Base-by-base conservation (phyloP, 2,113 vertebrate species). In the Tapirus terrestris region DNA sequence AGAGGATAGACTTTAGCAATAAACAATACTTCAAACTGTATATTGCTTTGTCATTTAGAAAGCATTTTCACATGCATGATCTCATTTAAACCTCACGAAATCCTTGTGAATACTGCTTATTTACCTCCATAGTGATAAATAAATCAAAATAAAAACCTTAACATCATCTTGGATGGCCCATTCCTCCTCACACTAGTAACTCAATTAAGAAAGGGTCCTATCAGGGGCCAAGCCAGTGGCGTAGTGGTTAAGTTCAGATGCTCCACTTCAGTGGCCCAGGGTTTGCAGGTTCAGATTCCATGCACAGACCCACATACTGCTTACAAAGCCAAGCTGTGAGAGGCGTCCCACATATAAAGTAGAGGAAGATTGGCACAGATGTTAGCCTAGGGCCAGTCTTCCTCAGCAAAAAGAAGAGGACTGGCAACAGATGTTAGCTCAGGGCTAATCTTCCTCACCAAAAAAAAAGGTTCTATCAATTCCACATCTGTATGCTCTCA, bases 141-240 rank as follows among this genome's bases (percentile, higher is more conserved):
- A 96, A 89, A 76, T 93, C 75, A 90, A 94, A 75, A 94, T 84
- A 92, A 92, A 94, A 96, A 43, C 21, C 6, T 25, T 91, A 70
- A 91, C 31, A 84, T 91, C 94, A 94, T 53, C 63, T 89, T 11
- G 6, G n/a, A 95, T 88, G 63, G 58, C 1, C 29, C 43, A 88
- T 11, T 84, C n/a, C n/a, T 56, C 63, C n/a, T 95, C 58, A 88
- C 17, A n/a, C 36, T 73, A 82, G 51, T 25, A 95, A 65, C 39
- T 89, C 60, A 81, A 45, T 86, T 75, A 92, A 86, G 11, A 51
- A 3, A 25, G 80, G 21, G 10, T 43, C 10, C 36, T n/a, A 72
- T 72, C 70, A 61, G 21, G 48, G 10, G 48, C 48, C 10, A 11
- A 11, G 9, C 48, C 48, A 2, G 48, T 48, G 48, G 48, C 48